phyloP scores from a whole-genome alignment of 1,140 invertebrate species.

The Temnothorax nylanderi region DNA sequence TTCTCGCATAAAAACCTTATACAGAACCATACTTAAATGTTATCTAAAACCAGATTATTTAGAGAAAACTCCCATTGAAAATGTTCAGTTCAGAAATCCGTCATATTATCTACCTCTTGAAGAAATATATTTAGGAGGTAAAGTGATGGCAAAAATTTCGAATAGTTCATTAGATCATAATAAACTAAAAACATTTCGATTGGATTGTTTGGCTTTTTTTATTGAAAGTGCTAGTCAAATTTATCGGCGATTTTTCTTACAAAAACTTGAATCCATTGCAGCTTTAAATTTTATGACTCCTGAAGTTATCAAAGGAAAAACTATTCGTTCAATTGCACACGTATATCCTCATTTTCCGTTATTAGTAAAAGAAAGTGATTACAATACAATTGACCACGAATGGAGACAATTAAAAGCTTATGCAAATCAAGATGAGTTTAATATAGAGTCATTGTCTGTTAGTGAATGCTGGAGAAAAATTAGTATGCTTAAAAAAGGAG shows the following conservation, averaged over 20 bases:
- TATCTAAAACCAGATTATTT: neutral
- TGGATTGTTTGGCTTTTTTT: neutral
- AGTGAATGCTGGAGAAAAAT: neutral
- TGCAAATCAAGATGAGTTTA: neutral
- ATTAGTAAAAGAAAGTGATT: neutral
- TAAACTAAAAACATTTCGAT: neutral
- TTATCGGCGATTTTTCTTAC: neutral
- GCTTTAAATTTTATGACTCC: neutral
- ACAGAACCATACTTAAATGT: neutral
- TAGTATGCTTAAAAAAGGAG: neutral
- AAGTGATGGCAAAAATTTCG: neutral
- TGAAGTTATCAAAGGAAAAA: neutral
- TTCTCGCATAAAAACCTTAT: neutral
- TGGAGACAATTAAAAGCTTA: neutral
- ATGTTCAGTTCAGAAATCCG: neutral
- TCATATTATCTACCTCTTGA: neutral
- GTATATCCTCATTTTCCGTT: neutral
- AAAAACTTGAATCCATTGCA: neutral
- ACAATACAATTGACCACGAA: neutral
- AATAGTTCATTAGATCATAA: neutral
- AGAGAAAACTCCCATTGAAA: neutral
- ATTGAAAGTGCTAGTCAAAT: neutral
- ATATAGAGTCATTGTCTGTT: neutral
- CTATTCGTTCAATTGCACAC: neutral
- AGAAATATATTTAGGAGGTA: conserved; percentile 2